Evolutionary conservation across 2,113 vertebrate species (phyloP).

Genomic region (Excalfactoria chinensis): DNA sequence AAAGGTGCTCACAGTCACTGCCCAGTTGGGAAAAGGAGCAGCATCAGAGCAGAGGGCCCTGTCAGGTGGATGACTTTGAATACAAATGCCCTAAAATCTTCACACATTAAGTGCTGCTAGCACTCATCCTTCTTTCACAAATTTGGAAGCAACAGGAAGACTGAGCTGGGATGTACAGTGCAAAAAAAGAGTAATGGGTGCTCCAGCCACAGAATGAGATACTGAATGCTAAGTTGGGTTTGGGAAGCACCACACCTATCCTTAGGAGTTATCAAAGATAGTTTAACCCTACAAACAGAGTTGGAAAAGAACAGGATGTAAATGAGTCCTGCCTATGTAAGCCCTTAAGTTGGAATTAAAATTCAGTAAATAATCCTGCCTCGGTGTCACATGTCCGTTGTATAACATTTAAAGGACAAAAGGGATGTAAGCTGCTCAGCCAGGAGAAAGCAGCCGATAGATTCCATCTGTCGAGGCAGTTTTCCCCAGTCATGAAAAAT

Average conservation of each 20-base stretch:
- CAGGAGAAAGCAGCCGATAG: constrained; percentile 58
- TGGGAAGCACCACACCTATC: neutral
- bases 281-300: neutral
- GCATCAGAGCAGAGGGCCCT: neutral
- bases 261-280: neutral
- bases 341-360: neutral
- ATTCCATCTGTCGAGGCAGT: constrained; percentile 58
- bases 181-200: neutral
- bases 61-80: neutral
- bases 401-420: neutral
- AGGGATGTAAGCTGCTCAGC: neutral
- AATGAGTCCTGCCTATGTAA: neutral
- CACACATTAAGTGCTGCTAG: neutral
- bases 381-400: neutral
- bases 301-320: neutral
- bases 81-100: neutral
- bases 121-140: neutral
- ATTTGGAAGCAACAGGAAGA: neutral
- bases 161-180: neutral
- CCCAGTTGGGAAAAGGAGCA: neutral
- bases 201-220: neutral
- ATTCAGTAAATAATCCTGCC: neutral
- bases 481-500: constrained; percentile 46
- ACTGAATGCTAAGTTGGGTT: neutral
- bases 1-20: neutral